Evolutionary conservation across 2,888 invertebrate genomes (phyloP), one percentile per base, ranked within the genome.

Genomic region (Ichneumoninae sp.): DNA sequence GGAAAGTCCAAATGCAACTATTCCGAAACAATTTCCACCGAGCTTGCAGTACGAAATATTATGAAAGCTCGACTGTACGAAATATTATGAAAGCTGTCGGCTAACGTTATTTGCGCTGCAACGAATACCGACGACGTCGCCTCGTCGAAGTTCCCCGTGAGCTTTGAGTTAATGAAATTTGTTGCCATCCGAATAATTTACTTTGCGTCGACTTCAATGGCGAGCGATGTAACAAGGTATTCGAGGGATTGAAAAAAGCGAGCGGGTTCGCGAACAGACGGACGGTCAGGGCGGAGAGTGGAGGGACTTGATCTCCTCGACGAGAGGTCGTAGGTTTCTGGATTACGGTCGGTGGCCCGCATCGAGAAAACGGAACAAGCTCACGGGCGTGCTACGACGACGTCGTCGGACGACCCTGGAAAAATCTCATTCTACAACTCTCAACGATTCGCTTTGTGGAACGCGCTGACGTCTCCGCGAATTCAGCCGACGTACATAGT

Each of bases 401-500:
- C 8, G 26, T 16, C 8, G 33, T 54, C 19, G 30, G 33, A 33
- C 60, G 57, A 72, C 19, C 60, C 72, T 22, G 60, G 30, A 47
- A 72, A 72, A 60, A 72, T 47, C 47, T 44, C 44, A 54, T 71
- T 54, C 52, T 71, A 16, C 54, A 22, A 33, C 33, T 74, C 57
- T 74, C 60, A 30, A 26, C 57, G 47, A 7, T 74, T 60, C 62
- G 36, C 40, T 47, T 70, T 80, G 66, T 54, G 66, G 44, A 71
- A 72, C 19, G 71, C 72, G 30, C 66, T n/a, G 62, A 44, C 66
- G 44, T 40, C 26, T 36, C 19, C 30, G 44, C 40, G 44, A 80
- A 36, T 54, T 60, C 47, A 33, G 33, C 44, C 57, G 57, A 44
- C 66, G n/a, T 60, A 19, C 69, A 60, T 80, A 65, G 65, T 72